Evolutionary conservation across 92 coral and sea anemone species (phyloP).

Genomic region (Metridium senile): DNA sequence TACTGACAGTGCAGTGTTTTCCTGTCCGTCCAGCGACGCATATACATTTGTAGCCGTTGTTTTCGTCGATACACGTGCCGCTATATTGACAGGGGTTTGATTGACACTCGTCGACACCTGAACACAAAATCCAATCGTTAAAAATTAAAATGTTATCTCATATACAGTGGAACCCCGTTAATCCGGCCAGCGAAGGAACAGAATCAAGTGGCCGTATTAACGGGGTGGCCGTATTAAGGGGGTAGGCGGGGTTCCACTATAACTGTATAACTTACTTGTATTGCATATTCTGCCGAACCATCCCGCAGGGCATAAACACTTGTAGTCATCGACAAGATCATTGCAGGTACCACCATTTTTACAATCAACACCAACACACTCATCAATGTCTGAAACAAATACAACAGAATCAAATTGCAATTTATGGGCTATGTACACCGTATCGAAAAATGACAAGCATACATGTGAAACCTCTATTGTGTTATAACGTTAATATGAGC

Average conservation of each 20-base stretch:
- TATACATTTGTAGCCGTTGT: not conserved
- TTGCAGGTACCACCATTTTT: not conserved
- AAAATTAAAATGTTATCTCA: no score
- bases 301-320: constrained; percentile 2
- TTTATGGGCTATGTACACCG: no score
- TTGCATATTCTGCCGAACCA: not conserved
- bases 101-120: not conserved
- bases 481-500: no score
- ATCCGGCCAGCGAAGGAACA: no score
- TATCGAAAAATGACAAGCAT: no score
- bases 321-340: not conserved
- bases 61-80: not conserved
- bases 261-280: not conserved
- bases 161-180: no score
- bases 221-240: no score
- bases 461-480: no score
- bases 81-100: constrained; percentile 4
- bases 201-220: no score
- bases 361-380: no score
- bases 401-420: no score
- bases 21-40: not conserved
- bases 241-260: constrained; percentile 2
- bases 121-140: no score
- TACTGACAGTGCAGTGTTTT: not conserved
- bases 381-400: constrained; percentile 5